Evolutionary conservation across 2,113 vertebrate species (phyloP).

Genomic region (Dendropsophus ebraccatus): DNA sequence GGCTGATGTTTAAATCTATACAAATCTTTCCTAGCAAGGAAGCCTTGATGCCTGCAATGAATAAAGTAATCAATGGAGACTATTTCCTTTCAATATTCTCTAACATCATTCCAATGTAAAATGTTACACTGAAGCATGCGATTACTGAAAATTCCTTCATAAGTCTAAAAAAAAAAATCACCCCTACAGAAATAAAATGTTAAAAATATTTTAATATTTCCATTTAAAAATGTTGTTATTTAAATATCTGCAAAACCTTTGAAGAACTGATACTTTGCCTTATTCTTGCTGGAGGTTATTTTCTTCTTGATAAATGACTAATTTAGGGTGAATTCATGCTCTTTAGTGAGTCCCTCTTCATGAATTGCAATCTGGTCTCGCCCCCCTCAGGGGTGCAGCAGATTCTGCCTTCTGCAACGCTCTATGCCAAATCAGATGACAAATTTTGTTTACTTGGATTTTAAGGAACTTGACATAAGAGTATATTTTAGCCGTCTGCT

Average conservation of each 20-base stretch:
- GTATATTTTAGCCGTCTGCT: slow-evolving; percentile 60
- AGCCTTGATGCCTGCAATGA: neutral
- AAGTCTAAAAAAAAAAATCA: neutral
- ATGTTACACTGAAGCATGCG: neutral
- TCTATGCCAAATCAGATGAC: slow-evolving; percentile 68
- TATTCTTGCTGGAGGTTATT: slow-evolving; percentile 65
- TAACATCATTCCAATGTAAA: slow-evolving; percentile 34
- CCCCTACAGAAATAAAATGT: neutral
- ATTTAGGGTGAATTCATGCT: slow-evolving; percentile 72
- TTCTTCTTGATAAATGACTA: slow-evolving; percentile 71
- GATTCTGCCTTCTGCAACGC: slow-evolving; percentile 63
- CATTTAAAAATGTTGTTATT: slow-evolving; percentile 66
- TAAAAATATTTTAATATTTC: slow-evolving; percentile 61
- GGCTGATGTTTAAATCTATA: slow-evolving; percentile 4
- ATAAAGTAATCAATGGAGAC: slow-evolving; percentile 45
- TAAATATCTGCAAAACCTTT: slow-evolving; percentile 66
- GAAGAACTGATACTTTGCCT: slow-evolving; percentile 66
- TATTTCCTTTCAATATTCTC: slow-evolving; percentile 12
- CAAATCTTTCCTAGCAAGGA: slow-evolving; percentile 31
- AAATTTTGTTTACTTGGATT: slow-evolving; percentile 69
- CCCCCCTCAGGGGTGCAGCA: slow-evolving; percentile 66
- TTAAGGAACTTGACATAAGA: slow-evolving; percentile 66
- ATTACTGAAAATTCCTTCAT: neutral
- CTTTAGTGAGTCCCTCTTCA: slow-evolving; percentile 68
- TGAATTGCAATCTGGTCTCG: slow-evolving; percentile 69